Evolutionary conservation across 2,888 invertebrate species (phyloP).

Genomic region (Stictocephala bisonia): DNA sequence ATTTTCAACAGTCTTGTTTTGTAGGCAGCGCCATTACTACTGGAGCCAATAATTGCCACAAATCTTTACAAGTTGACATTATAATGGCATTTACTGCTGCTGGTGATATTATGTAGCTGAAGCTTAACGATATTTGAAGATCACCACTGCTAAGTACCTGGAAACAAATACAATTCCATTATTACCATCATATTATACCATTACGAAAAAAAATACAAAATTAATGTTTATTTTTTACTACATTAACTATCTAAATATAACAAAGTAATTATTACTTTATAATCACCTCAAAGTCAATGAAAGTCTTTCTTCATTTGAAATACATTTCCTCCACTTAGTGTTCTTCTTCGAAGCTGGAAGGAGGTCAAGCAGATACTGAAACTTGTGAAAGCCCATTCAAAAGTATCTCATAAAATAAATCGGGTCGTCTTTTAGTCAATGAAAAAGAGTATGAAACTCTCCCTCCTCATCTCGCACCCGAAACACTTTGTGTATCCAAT

Average conservation of each 20-base stretch:
- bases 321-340: not conserved
- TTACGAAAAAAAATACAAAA: no score
- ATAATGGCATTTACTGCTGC: not conserved
- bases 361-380: constrained; percentile 1
- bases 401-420: constrained; percentile 1
- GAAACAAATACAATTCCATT: not conserved
- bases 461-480: not conserved
- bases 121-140: not conserved
- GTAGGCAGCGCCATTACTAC: not conserved
- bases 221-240: not conserved
- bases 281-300: not conserved
- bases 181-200: not conserved
- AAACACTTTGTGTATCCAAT: not conserved
- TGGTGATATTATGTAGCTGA: not conserved
- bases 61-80: not conserved
- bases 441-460: constrained; percentile 3
- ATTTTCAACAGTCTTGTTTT: not conserved
- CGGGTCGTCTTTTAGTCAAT: not conserved
- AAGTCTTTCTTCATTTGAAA: not conserved
- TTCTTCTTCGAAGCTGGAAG: not conserved
- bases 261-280: not conserved
- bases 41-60: not conserved
- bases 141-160: not conserved
- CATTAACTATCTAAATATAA: not conserved
- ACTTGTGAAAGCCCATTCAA: not conserved